These are phyloP conservation scores for Talpa occidentalis DNA, from an alignment of 2,113 vertebrate species.

Conservation along the genomic window DNA sequence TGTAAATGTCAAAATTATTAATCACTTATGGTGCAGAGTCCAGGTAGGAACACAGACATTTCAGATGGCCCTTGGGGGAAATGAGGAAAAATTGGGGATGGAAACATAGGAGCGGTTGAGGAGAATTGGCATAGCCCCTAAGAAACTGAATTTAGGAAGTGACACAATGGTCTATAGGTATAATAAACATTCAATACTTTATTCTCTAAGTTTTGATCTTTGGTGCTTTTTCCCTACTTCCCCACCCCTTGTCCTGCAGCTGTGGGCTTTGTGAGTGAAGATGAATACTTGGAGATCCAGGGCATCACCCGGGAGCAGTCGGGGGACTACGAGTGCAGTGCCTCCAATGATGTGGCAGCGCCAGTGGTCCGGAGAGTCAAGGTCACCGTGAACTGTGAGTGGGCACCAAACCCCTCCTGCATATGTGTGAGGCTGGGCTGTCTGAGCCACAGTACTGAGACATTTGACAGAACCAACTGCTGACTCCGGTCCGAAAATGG, in stretches of 20 bases:
- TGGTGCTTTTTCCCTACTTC: neutral
- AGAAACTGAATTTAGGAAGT: neutral
- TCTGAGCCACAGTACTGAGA: too few relatives aligned
- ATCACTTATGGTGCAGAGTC: neutral
- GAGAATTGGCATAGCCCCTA: accelerated
- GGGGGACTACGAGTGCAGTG: slow-evolving; percentile 95
- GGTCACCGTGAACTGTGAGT: slow-evolving; percentile 98
- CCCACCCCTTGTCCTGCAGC: slow-evolving; percentile 79
- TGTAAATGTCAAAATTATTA: slow-evolving; percentile 35
- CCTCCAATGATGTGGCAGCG: slow-evolving; percentile 93
- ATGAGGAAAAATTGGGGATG: neutral
- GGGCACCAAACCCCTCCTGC: accelerated
- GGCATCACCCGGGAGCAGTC: slow-evolving; percentile 94
- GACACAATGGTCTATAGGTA: neutral
- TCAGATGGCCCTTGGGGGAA: neutral
- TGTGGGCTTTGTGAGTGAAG: slow-evolving; percentile 92
- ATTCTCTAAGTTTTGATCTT: neutral
- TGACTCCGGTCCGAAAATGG: neutral
- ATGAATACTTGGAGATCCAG: slow-evolving; percentile 96
- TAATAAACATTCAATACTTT: neutral
- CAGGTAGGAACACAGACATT: neutral
- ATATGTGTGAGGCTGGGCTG: accelerated
- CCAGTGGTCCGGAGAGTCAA: slow-evolving; percentile 92
- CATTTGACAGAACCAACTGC: neutral
- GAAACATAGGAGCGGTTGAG: accelerated